Base-by-base conservation (phyloP, 2,113 vertebrate species). In the Eublepharis macularius region DNA sequence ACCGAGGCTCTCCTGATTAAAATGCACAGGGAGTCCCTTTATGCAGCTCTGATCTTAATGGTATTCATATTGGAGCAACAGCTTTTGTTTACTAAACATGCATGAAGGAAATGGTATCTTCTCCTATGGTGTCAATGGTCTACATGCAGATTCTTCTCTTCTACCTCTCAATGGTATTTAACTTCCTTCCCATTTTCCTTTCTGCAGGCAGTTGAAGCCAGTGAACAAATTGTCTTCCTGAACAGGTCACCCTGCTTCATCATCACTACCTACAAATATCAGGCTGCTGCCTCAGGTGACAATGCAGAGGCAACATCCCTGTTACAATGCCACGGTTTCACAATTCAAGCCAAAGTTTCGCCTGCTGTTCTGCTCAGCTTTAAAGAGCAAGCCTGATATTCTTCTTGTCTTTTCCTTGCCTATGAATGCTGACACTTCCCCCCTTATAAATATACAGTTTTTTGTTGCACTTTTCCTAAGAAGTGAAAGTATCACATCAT, bases 1-100 rank as follows among this genome's bases (percentile, higher is more conserved):
- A 77, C 49, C 57, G 49, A 49, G 73, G 14, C 16, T 13, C 36
- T 84, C n/a, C 12, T 60, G 47, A 82, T 77, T 75, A 63, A 76
- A 81, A 57, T 57, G 74, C 70, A 69, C 65, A 87, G 49, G 45
- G 14, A 39, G 74, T 36, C 36, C 51, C 49, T 78, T 60, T 72
- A 36, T 72, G 21, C 78, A 36, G 49, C 39, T 34, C 49, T 60
- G 73, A 76, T 82, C 51, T 60, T 39, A 87, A 65, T 63, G 26
- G 66, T 32, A 41, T 78, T 87, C 4, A 10, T 21, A 83, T 17
- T 39, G 63, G 45, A 43, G 45, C 47, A 17, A 68, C 78, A 24
- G 63, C 68, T 78, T 82, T 82, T 49, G 60, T 41, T 87, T 60
- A 49, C 77, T 47, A 78, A 73, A 41, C 16, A 49, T 49, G 54